These are phyloP conservation scores for Danaus chrysippus DNA, from an alignment of 2,888 invertebrate species.

Conservation along the genomic window DNA sequence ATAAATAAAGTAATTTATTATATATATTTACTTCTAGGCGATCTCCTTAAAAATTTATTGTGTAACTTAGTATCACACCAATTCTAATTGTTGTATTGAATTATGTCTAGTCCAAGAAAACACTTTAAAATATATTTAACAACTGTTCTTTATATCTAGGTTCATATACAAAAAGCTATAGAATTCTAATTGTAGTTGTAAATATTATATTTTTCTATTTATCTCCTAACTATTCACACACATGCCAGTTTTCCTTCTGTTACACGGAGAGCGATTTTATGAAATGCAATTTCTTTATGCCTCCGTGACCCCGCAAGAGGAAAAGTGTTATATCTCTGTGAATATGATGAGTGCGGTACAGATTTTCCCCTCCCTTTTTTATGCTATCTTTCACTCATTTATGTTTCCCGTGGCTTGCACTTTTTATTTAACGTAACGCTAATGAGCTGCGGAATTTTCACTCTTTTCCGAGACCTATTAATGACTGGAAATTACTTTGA, in stretches of 20 bases:
- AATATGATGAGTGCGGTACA: conserved; percentile 15
- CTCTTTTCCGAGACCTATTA: conserved; percentile 19
- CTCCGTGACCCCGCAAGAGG: conserved; percentile 19
- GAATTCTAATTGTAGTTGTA: no score
- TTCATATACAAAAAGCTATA: no score
- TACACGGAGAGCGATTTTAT: conserved; percentile 9
- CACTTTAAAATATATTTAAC: no score
- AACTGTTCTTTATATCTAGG: no score
- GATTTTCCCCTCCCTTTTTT: conserved; percentile 18
- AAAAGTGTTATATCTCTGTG: conserved; percentile 19
- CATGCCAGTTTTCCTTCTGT: conserved; percentile 8
- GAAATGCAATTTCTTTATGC: conserved; percentile 22
- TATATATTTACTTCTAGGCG: no score
- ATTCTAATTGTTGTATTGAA: no score
- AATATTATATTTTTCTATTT: not conserved
- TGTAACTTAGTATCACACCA: no score
- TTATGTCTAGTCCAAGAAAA: no score
- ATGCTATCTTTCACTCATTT: conserved; percentile 23
- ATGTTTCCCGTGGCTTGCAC: conserved; percentile 25
- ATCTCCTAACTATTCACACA: not conserved
- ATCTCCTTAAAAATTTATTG: no score
- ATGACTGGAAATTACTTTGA: conserved; percentile 14
- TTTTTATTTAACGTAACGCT: conserved; percentile 29
- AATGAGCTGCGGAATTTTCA: conserved; percentile 33
- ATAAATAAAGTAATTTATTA: no score